Percentiles rank a stretch among this genome's conserved stretches.
Conservation (phyloP, 23 tunicate genomes). For the Styela plicata region DNA sequence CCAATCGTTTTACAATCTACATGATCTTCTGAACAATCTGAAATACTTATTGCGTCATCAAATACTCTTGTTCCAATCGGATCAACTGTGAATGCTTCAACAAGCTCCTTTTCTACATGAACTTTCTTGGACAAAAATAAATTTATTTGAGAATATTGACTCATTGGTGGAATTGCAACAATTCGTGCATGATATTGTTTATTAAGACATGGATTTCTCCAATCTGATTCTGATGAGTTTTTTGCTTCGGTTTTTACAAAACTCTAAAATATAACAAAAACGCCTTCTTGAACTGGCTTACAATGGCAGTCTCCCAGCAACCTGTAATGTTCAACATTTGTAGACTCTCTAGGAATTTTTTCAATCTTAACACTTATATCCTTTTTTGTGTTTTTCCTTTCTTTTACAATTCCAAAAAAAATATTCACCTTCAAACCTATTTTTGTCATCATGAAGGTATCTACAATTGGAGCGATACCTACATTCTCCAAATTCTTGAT, state of each 20-base stretch:
- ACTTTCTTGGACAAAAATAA: neutral
- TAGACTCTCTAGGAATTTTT: no score
- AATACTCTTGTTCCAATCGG: neutral
- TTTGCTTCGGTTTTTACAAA: neutral
- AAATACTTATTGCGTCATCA: neutral
- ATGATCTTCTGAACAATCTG: neutral
- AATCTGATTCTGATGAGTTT: neutral
- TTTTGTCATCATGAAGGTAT: no score
- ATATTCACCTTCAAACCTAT: no score
- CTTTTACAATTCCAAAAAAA: no score
- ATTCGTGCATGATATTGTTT: neutral
- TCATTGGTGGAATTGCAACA: neutral
- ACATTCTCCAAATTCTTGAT: no score
- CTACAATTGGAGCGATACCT: no score
- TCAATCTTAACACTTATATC: no score
- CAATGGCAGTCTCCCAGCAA: no score
- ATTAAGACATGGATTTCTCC: neutral
- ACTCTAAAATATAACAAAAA: neutral
- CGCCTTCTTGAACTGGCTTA: neutral
- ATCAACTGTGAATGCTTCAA: neutral
- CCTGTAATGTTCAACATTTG: no score
- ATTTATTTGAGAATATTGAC: no score
- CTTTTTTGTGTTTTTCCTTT: no score
- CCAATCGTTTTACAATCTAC: neutral
- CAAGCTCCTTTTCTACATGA: neutral